phyloP scores from a whole-genome alignment of 2,797 vertebrate species.

The Setipinna tenuifilis region DNA sequence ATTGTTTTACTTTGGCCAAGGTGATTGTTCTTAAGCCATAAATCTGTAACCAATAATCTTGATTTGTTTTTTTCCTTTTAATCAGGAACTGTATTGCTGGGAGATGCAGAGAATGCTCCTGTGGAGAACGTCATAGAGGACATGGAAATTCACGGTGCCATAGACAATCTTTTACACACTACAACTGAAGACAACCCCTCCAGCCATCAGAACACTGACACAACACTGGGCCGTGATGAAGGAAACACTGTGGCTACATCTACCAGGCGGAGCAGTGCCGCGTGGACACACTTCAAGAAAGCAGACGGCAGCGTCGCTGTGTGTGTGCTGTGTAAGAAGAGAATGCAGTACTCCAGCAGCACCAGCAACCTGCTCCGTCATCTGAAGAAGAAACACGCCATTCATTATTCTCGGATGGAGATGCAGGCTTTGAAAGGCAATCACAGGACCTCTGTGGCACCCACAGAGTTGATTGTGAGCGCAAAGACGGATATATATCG shows the following conservation, averaged over 20 bases:
- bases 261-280: slow-evolving; percentile 61
- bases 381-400: slow-evolving; percentile 71
- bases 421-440: slow-evolving; percentile 43
- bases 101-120: slow-evolving; percentile 10
- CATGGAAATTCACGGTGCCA: slow-evolving; percentile 41
- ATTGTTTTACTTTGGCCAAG: neutral
- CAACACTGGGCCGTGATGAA: slow-evolving; percentile 27
- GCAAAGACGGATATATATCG: neutral
- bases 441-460: slow-evolving; percentile 23
- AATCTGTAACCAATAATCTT: neutral
- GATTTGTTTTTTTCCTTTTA: neutral
- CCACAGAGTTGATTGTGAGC: neutral
- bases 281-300: slow-evolving; percentile 70
- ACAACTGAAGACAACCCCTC: neutral
- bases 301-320: slow-evolving; percentile 62
- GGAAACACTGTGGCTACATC: slow-evolving; percentile 22
- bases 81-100: slow-evolving; percentile 14
- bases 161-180: neutral
- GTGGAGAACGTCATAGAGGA: slow-evolving; percentile 25
- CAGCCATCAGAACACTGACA: neutral
- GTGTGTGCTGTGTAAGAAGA: slow-evolving; percentile 72
- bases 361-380: slow-evolving; percentile 72
- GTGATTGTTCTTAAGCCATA: neutral
- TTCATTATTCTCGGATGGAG: slow-evolving; percentile 58
- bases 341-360: slow-evolving; percentile 64